phyloP scores from a whole-genome alignment of 2,888 invertebrate species.

The Phortica okadai region DNA sequence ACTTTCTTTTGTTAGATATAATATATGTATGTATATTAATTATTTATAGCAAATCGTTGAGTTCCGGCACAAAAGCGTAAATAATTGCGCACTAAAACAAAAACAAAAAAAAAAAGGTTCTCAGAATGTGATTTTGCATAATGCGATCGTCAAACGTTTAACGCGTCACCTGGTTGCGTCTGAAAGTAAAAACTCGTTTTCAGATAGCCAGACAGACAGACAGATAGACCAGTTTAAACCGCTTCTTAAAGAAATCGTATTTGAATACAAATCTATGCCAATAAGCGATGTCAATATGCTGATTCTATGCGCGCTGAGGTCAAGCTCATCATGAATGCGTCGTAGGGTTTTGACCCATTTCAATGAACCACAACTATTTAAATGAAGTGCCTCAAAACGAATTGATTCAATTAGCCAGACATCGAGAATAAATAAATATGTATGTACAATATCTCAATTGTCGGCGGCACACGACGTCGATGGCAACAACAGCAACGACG shows the following conservation, averaged over 20 bases:
- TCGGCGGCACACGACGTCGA: background rate
- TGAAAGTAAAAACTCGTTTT: conserved; percentile 39
- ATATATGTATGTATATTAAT: background rate
- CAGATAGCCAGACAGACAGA: background rate
- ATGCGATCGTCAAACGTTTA: background rate
- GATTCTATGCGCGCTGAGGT: background rate
- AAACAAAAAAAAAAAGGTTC: conserved; percentile 38
- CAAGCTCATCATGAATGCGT: background rate
- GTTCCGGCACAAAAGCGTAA: background rate
- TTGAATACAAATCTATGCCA: background rate
- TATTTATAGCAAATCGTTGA: background rate
- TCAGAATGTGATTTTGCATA: conserved; percentile 32
- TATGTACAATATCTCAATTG: background rate
- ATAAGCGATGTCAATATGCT: background rate
- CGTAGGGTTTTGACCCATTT: background rate
- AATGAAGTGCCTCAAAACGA: background rate
- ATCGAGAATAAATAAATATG: background rate
- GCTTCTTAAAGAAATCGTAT: background rate
- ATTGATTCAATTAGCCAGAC: background rate
- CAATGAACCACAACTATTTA: conserved; percentile 9
- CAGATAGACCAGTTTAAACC: background rate
- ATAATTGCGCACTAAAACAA: conserved; percentile 16
- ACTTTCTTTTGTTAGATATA: background rate
- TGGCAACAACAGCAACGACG: background rate
- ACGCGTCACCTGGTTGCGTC: conserved; percentile 42